Evolutionary conservation across 2,113 vertebrate genomes (phyloP).

Genomic region (Notothenia rossii): DNA sequence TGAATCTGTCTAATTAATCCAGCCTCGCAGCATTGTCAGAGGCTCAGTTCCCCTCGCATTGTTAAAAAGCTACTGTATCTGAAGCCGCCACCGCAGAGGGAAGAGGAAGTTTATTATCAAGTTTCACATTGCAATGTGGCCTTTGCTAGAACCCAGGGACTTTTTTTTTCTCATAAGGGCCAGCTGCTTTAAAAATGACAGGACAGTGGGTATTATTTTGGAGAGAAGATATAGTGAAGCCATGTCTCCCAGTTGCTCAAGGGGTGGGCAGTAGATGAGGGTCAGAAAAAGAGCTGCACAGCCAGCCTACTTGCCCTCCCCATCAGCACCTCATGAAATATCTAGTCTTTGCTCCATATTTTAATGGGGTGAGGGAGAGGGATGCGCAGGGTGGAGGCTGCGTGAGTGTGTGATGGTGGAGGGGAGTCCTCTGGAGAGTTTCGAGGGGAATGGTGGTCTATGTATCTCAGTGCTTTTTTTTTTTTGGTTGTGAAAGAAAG

Average conservation of each 20-base stretch:
- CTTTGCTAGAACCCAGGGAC: conserved; percentile 34
- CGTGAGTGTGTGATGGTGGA: conserved; percentile 53
- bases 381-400: conserved; percentile 49
- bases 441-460: conserved; percentile 66
- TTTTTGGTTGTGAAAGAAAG: conserved; percentile 60
- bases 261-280: conserved; percentile 66
- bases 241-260: conserved; percentile 39
- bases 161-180: conserved; percentile 27
- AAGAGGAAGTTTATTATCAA: conserved; percentile 57
- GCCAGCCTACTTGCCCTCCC: conserved; percentile 63
- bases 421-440: conserved; percentile 66
- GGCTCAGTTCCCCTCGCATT: conserved; percentile 44
- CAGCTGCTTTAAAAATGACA: conserved; percentile 30
- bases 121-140: conserved; percentile 54
- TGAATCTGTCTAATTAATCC: conserved; percentile 82
- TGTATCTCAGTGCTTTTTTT: conserved; percentile 66
- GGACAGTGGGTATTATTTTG: conserved; percentile 43
- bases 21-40: conserved; percentile 65
- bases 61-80: conserved; percentile 49
- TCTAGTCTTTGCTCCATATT: conserved; percentile 78
- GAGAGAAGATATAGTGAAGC: conserved; percentile 36
- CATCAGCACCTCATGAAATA: conserved; percentile 80
- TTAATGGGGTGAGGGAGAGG: conserved; percentile 74
- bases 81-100: conserved; percentile 31
- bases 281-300: conserved; percentile 59